Evolutionary conservation across 2,797 vertebrate species (phyloP), one percentile per base, ranked within the genome.

Genomic region (Merluccius polli): DNA sequence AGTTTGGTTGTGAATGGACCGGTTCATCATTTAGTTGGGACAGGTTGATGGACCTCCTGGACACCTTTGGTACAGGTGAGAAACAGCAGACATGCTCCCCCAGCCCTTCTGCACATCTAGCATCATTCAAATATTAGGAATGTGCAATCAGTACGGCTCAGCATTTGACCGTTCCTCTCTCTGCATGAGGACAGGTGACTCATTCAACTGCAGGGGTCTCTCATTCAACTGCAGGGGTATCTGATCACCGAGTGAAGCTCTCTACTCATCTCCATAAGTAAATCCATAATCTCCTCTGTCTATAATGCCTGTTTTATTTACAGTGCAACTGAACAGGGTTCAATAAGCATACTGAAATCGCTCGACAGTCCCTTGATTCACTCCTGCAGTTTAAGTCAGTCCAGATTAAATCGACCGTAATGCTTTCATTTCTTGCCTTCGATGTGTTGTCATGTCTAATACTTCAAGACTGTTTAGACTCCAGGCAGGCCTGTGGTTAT

Each of bases 401-500:
- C 71, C 86, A 76, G 81, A 88, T 75, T 84, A 79, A 91, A 91
- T 81, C 85, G 82, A 80, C 75, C 69, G 32, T 86, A 89, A 92
- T 89, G 48, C 71, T 75, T 15, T 92, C 88, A 93, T 92, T 88
- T 83, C 82, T 71, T 78, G 77, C 76, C 84, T 82, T 87, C 87
- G 85, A 72, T 76, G 72, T 79, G 80, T 90, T 89, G 91, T 91
- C 93, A 91, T 77, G 73, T 90, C 77, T 83, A 90, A 91, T 93
- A 89, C 75, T 78, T 92, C 89, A 92, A 85, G 79, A 1, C 1
- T 24, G 52, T 71, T 81, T 67, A 72, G 68, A 75, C 75, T 76
- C 72, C 68, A 24, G 21, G 38, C 8, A 24, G 70, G 65, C 70
- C 31, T 6, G 33, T 18, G 30, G 77, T 70, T 77, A 72, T 74